These are phyloP conservation scores for Rhynchotus rufescens DNA, from an alignment of 2,797 vertebrate genomes.

Conservation along the genomic window DNA sequence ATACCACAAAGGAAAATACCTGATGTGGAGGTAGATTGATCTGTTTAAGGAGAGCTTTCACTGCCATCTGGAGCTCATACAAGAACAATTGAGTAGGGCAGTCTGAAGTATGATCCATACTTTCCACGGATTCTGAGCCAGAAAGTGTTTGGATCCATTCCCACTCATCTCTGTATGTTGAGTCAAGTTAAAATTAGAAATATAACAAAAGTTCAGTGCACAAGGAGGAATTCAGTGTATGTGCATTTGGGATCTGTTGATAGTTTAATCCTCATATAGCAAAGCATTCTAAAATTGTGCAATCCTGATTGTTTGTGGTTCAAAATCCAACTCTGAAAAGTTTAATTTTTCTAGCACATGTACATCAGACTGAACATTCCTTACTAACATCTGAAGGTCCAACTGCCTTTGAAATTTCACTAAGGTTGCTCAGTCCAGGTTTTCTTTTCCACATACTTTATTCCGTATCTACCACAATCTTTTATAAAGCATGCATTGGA, in stretches of 20 bases:
- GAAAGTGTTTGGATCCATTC: slow-evolving; percentile 94
- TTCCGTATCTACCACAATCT: slow-evolving; percentile 31
- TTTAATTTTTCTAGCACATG: slow-evolving; percentile 47
- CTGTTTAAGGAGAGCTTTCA: slow-evolving; percentile 91
- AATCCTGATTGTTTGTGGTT: slow-evolving; percentile 47
- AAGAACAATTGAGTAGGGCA: slow-evolving; percentile 88
- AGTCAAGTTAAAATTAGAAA: slow-evolving; percentile 86
- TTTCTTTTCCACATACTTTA: slow-evolving; percentile 35
- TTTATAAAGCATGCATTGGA: slow-evolving; percentile 25
- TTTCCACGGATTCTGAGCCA: slow-evolving; percentile 85
- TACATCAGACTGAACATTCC: slow-evolving; percentile 40
- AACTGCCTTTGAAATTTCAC: slow-evolving; percentile 60
- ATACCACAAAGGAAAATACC: slow-evolving; percentile 80
- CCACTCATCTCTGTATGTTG: slow-evolving; percentile 94
- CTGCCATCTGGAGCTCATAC: slow-evolving; percentile 92
- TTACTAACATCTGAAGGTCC: slow-evolving; percentile 32
- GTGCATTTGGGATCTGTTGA: slow-evolving; percentile 70
- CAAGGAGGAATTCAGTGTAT: slow-evolving; percentile 73
- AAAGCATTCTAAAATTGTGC: slow-evolving; percentile 62
- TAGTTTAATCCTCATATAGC: slow-evolving; percentile 62
- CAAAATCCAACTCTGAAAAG: slow-evolving; percentile 29
- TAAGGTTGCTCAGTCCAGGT: slow-evolving; percentile 34
- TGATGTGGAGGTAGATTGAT: slow-evolving; percentile 93
- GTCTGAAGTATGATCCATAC: slow-evolving; percentile 82
- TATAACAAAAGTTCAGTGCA: slow-evolving; percentile 81